Conservation (phyloP, 2,113 vertebrate genomes). For the Oreamnos americanus region DNA sequence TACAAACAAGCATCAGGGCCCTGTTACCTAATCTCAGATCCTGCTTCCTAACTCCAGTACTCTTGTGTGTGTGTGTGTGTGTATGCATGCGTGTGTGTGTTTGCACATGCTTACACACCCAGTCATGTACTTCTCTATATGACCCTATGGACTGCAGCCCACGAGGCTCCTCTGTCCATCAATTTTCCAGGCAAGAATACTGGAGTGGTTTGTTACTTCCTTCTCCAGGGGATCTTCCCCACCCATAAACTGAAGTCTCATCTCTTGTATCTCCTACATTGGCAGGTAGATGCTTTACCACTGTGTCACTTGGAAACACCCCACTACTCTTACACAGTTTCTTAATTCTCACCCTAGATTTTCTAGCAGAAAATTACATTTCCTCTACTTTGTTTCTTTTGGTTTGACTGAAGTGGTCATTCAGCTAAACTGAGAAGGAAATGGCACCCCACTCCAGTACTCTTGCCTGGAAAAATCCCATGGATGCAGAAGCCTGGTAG, state of each 20-base stretch:
- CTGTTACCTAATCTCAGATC: not conserved
- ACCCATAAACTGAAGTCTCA: not conserved
- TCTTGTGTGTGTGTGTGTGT: not conserved
- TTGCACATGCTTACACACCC: not conserved
- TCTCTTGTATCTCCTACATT: not conserved
- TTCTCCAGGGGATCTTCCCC: not conserved
- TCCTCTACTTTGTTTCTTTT: not conserved
- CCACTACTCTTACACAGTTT: not conserved
- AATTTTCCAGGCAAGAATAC: not conserved
- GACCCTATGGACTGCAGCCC: not conserved
- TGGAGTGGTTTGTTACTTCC: not conserved
- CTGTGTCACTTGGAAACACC: not conserved
- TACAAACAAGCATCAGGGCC: not conserved
- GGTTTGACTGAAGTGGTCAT: not conserved
- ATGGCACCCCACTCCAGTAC: too few species aligned
- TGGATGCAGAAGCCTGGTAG: too few species aligned
- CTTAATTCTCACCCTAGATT: not conserved
- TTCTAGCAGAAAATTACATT: not conserved
- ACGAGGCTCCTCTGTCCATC: not conserved
- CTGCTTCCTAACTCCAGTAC: not conserved
- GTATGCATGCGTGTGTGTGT: not conserved
- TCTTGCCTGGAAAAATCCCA: too few species aligned
- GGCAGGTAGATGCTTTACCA: not conserved
- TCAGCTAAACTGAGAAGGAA: not conserved
- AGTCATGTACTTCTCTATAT: not conserved